Conservation (phyloP, 2,888 invertebrate species). For the Cephus runcator region DNA sequence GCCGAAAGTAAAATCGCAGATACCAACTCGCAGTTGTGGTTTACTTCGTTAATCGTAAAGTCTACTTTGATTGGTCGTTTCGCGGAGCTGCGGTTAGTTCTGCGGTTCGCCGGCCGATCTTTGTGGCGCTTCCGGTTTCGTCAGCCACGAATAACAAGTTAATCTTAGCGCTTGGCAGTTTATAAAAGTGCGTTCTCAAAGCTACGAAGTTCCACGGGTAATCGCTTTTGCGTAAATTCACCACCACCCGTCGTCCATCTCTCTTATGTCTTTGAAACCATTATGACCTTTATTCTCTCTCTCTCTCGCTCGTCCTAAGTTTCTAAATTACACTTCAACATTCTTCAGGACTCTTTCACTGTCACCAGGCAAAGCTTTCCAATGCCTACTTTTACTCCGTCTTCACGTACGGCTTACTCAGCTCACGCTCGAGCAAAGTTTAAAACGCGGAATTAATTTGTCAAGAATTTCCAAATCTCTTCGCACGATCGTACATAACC, state of each 20-base stretch:
- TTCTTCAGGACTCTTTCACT: neutral
- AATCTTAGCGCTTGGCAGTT: constrained; percentile 37
- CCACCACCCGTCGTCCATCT: neutral
- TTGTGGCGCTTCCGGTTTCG: constrained; percentile 42
- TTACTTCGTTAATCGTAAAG: constrained; percentile 34
- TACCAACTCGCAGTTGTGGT: neutral
- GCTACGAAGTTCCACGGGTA: neutral
- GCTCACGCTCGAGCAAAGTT: too few relatives aligned
- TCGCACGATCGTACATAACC: too few relatives aligned
- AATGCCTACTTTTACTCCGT: neutral
- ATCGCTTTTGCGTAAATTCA: neutral
- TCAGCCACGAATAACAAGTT: constrained; percentile 32
- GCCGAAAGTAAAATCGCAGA: too few relatives aligned
- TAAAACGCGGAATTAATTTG: too few relatives aligned
- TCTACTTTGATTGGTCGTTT: constrained; percentile 45
- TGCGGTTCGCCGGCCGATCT: constrained; percentile 36
- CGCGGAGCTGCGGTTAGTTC: constrained; percentile 31
- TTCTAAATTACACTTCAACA: neutral
- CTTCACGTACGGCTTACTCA: neutral
- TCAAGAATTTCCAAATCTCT: too few relatives aligned
- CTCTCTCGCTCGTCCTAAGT: neutral
- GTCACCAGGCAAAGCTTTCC: neutral
- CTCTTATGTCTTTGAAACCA: neutral
- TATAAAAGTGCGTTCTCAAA: neutral
- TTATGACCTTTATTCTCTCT: neutral